Base-by-base conservation (phyloP, 2,113 vertebrate genomes). In the Myotis brandtii region DNA sequence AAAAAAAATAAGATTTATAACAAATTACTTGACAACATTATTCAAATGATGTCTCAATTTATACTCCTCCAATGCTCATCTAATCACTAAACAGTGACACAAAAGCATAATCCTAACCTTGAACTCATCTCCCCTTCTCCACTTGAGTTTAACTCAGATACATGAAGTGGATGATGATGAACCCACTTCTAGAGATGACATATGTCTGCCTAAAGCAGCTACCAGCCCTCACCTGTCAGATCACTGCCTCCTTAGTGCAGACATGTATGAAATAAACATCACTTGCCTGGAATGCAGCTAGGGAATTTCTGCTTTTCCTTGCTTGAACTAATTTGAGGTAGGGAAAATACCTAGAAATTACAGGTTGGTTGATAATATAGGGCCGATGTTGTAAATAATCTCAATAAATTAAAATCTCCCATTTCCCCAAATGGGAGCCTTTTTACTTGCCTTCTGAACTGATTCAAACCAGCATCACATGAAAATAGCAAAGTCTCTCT, bases 341-440 rank as follows among this genome's bases (percentile, higher is more conserved):
- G 21, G 95, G 25, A 84, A 59, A 93, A 86, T 66, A 81, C 3
- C 17, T 30, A 84, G 48, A 95, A 92, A 92, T 54, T 92, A 86
- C 10, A 84, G 9, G 2, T 17, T 73, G 17, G 46, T 30, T 6
- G 77, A 43, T 34, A 48, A 84, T 32, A 81, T 54, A 6, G 23
- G 21, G 1, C 18, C 13, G 13, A 34, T 32, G 1, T 56, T 81
- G 18, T 62, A 86, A 95, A 79, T 34, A 86, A 88, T 80, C 23
- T 17, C 48, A 72, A 50, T 59, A 86, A 59, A 52, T 48, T 86
- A 95, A 97, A 92, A 91, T 40, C 4, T 92, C 37, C 1, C 62
- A 64, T 64, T 83, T 90, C 21, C 46, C n/a, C 48, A 30, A 75
- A 54, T 13, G 34, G 9, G 32, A 14, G 0, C 7, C 2, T 50